phyloP scores from a whole-genome alignment of 2,113 vertebrate genomes.

The Thymallus thymallus region DNA sequence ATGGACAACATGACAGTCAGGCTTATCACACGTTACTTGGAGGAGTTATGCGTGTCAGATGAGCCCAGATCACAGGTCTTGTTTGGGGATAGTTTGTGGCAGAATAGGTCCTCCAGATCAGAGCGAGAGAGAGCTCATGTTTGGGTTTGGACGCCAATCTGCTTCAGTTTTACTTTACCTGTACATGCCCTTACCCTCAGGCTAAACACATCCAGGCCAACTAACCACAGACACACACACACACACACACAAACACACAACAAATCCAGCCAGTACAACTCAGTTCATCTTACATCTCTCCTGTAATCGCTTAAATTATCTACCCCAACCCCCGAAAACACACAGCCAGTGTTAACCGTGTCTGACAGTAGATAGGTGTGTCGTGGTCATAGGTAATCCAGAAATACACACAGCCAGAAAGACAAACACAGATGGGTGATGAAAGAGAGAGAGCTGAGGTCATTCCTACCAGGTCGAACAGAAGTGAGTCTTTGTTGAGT shows the following conservation, averaged over 20 bases:
- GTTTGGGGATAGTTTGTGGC: not conserved
- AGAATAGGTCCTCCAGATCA: not conserved
- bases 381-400: not conserved
- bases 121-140: no score
- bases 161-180: no score
- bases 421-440: not conserved
- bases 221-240: not conserved
- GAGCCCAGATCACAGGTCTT: not conserved
- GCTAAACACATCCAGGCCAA: not conserved
- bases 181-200: not conserved
- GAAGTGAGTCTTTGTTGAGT: conserved; percentile 80
- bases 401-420: not conserved
- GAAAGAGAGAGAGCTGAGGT: not conserved
- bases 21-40: no score
- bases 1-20: no score
- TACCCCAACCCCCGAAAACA: no score
- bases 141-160: no score
- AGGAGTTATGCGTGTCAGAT: not conserved
- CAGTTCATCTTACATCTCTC: not conserved
- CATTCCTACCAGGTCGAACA: conserved; percentile 84
- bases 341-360: not conserved
- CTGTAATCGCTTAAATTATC: no score
- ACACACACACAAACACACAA: not conserved
- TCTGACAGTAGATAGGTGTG: not conserved
- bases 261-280: not conserved